Percentiles rank a stretch among this genome's conserved stretches.
Evolutionary conservation across 2,888 invertebrate genomes (phyloP).

Genomic region (Euproctis similis): DNA sequence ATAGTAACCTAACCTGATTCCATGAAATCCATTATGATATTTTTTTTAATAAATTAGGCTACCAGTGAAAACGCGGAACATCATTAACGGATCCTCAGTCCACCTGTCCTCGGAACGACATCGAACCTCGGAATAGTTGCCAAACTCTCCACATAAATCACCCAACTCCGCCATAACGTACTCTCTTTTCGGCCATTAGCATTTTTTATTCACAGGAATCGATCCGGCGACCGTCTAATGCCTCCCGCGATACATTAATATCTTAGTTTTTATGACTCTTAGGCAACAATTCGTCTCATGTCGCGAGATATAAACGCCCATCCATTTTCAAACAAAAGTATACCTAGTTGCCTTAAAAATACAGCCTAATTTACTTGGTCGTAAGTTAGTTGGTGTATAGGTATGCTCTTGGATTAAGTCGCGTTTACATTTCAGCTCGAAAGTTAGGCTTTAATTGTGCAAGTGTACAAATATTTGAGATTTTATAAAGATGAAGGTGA

Average conservation of each 20-base stretch:
- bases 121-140: constrained; percentile 55
- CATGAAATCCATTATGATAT: too few relatives aligned
- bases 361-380: constrained; percentile 11
- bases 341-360: not conserved
- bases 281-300: constrained; percentile 61
- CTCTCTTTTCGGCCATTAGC: constrained; percentile 68
- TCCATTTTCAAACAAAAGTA: not conserved
- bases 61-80: too few relatives aligned
- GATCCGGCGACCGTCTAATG: constrained; percentile 71
- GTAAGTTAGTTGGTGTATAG: constrained; percentile 11
- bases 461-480: constrained; percentile 24
- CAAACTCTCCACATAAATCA: constrained; percentile 60
- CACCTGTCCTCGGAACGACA: constrained; percentile 48
- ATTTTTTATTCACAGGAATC: constrained; percentile 76
- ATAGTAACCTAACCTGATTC: too few relatives aligned
- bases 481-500: too few relatives aligned
- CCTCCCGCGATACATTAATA: constrained; percentile 77
- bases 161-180: constrained; percentile 48
- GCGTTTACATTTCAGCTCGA: constrained; percentile 33
- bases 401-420: constrained; percentile 26
- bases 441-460: constrained; percentile 25
- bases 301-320: constrained; percentile 32
- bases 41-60: too few relatives aligned
- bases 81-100: constrained; percentile 22
- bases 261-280: constrained; percentile 76